Base-by-base conservation (phyloP, 1,140 invertebrate species). In the Macrostomum lignano region DNA sequence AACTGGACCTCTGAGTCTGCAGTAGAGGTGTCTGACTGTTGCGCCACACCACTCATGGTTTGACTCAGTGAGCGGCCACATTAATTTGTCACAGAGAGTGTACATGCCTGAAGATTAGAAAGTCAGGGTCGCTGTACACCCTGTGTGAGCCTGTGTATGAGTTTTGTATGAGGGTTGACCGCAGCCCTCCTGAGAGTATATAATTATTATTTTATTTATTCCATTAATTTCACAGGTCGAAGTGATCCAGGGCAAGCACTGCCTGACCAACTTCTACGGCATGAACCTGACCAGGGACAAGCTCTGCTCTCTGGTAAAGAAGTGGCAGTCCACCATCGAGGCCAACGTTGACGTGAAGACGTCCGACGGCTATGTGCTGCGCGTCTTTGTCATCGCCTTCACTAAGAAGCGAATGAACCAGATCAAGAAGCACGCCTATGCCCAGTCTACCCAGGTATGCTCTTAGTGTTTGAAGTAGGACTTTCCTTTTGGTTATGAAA, bases 211-310 rank as follows among this genome's bases (percentile, higher is more conserved):
- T n/a, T n/a, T n/a, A n/a, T n/a, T n/a, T n/a, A n/a, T n/a, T n/a
- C n/a, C n/a, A n/a, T n/a, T n/a, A n/a, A n/a, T n/a, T n/a, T n/a
- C n/a, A n/a, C n/a, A n/a, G n/a, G 44, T 47, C 30, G 55, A 60
- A 32, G 54, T 58, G 14, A 53, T 58, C 21, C 53, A 58, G 38
- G 55, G 55, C 17, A 70, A 74, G 42, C 79, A 82, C 62, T 76
- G 91, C 7, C 64, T 96, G 20, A 93, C 82, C 41, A 96, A 96
- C 55, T 98, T 98, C 65, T 81, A 98, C 46, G 86, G 88, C 4
- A 96, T 96, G 86, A 77, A 86, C 48, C 66, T 96, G 43, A 96
- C 91, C 33, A 91, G 84, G 35, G 88, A 96, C 51, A 96, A 94
- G 58, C 67, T 94, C 30, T 69, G 75, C 42, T 91, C 79, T 22